Evolutionary conservation across 2,797 vertebrate species (phyloP).

Genomic region (Brachyrhaphis roseni): DNA sequence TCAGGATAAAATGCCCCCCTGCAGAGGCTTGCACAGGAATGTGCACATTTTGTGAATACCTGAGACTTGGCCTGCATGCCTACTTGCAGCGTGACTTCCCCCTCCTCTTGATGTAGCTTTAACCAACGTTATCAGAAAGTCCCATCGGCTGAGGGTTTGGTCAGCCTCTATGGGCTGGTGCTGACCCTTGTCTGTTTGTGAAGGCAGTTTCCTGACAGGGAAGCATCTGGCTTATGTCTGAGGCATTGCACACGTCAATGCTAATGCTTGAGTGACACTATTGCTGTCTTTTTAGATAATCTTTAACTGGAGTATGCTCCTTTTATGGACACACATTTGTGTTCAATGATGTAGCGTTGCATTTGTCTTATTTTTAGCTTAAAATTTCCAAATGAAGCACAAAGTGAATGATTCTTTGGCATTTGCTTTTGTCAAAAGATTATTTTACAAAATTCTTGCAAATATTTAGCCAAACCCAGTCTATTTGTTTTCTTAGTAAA

Average conservation of each 20-base stretch:
- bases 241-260: slow-evolving; percentile 35
- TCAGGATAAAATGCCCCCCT: slow-evolving; percentile 21
- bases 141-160: slow-evolving; percentile 8
- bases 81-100: not conserved
- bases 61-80: slow-evolving; percentile 2
- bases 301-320: slow-evolving; percentile 39
- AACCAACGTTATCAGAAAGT: slow-evolving; percentile 10
- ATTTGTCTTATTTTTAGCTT: not conserved
- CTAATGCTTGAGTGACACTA: slow-evolving; percentile 23
- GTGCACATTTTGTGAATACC: slow-evolving; percentile 34
- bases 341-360: slow-evolving; percentile 8
- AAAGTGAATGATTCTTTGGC: slow-evolving; percentile 27
- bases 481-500: slow-evolving; percentile 34
- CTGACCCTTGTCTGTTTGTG: slow-evolving; percentile 14
- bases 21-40: slow-evolving; percentile 31
- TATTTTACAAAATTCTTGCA: slow-evolving; percentile 21
- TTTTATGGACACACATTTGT: not conserved
- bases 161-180: not conserved
- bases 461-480: slow-evolving; percentile 49
- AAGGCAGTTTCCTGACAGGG: slow-evolving; percentile 23
- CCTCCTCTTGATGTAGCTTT: not conserved
- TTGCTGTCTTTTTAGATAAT: slow-evolving; percentile 35
- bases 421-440: slow-evolving; percentile 8
- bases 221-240: slow-evolving; percentile 33
- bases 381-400: slow-evolving; percentile 14